Conservation (phyloP, 1,140 invertebrate species). For the Drosophila baimaii region DNA sequence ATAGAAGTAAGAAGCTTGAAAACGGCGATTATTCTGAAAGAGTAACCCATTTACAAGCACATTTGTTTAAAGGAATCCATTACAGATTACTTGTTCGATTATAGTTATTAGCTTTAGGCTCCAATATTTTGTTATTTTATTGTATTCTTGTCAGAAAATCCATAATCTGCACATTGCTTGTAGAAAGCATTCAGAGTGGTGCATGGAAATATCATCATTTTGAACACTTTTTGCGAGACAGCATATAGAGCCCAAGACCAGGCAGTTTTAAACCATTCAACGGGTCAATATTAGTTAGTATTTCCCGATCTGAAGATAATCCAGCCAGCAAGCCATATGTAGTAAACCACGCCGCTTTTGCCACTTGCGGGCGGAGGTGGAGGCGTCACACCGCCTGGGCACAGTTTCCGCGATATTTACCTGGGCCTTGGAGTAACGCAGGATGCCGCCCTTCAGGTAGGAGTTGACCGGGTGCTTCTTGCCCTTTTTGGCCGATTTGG, state of each 20-base stretch:
- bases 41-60: neutral
- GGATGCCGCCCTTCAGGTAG: slow-evolving; percentile 78
- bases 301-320: neutral
- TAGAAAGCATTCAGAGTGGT: slow-evolving; percentile 3
- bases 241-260: slow-evolving; percentile 7
- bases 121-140: neutral
- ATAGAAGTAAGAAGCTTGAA: neutral
- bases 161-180: slow-evolving; percentile 1
- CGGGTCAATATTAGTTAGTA: neutral
- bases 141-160: slow-evolving; percentile 7
- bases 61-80: neutral
- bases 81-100: neutral
- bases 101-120: neutral
- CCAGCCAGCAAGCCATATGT: neutral
- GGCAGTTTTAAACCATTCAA: neutral
- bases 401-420: slow-evolving; percentile 64
- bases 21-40: neutral
- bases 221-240: neutral
- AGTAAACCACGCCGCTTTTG: slow-evolving; percentile 29
- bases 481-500: slow-evolving; percentile 80
- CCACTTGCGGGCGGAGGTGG: slow-evolving; percentile 4
- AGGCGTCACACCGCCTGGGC: slow-evolving; percentile 37
- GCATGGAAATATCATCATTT: slow-evolving; percentile 7
- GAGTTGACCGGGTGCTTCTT: slow-evolving; percentile 80
- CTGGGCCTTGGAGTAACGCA: slow-evolving; percentile 84